These are phyloP conservation scores for Andrena trimmerana DNA, from an alignment of 2,888 invertebrate species.

Conservation along the genomic window DNA sequence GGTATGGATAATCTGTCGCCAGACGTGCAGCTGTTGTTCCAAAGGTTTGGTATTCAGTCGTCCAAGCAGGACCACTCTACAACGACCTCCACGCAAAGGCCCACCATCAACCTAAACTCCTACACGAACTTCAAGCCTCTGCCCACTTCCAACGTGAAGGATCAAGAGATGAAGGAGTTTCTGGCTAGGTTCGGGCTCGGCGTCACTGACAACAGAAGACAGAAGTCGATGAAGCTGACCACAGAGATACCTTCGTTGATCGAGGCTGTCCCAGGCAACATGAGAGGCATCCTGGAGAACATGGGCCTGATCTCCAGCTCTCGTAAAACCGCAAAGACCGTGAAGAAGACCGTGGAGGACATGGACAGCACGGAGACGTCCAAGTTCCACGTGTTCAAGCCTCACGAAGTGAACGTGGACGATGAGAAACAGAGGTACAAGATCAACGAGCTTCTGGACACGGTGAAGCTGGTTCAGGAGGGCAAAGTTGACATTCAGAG, in stretches of 20 bases:
- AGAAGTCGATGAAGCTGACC: slow-evolving; percentile 76
- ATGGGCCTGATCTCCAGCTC: slow-evolving; percentile 80
- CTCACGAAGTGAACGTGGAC: slow-evolving; percentile 75
- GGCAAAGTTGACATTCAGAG: slow-evolving; percentile 79
- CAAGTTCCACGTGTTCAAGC: slow-evolving; percentile 83
- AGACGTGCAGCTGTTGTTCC: slow-evolving; percentile 80
- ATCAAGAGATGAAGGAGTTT: slow-evolving; percentile 85
- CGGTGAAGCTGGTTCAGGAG: slow-evolving; percentile 80
- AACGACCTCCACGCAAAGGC: slow-evolving; percentile 68
- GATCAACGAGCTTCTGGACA: slow-evolving; percentile 83
- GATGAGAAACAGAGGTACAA: slow-evolving; percentile 86
- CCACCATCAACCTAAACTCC: slow-evolving; percentile 77
- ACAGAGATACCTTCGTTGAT: slow-evolving; percentile 71
- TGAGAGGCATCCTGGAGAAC: slow-evolving; percentile 83
- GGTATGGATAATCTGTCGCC: slow-evolving; percentile 81
- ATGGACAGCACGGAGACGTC: slow-evolving; percentile 42
- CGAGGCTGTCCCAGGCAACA: slow-evolving; percentile 81
- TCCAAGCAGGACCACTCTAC: slow-evolving; percentile 59
- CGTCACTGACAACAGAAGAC: slow-evolving; percentile 68
- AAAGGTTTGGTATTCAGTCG: slow-evolving; percentile 80
- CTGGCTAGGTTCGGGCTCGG: slow-evolving; percentile 85
- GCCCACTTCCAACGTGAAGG: slow-evolving; percentile 80
- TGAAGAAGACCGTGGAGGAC: slow-evolving; percentile 6
- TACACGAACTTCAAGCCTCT: slow-evolving; percentile 85
- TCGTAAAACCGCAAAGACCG: slow-evolving; percentile 10